Evolutionary conservation across 2,888 invertebrate species (phyloP), one percentile per base, ranked within the genome.

Genomic region (Clunio marinus): DNA sequence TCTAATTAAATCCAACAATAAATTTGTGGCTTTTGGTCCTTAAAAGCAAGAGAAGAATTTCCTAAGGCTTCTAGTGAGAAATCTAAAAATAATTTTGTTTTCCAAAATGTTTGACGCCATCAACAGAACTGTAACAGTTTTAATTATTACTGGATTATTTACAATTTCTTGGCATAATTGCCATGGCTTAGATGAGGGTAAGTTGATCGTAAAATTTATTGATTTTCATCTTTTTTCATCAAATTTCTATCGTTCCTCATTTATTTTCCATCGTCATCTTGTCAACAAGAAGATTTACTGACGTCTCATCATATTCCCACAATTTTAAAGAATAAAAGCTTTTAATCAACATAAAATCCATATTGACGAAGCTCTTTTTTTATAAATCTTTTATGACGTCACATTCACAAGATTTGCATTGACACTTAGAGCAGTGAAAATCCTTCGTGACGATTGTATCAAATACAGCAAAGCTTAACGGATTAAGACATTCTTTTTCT

Each of bases 381-480:
- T n/a, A n/a, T n/a, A n/a, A n/a, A n/a, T n/a, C n/a, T n/a, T 10
- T 41, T 10, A 41, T n/a, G 41, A 41, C 32, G 32, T 32, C 32
- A 32, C 32, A 32, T 7, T 5, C 41, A n/a, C 10, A 41, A n/a
- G n/a, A 10, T 41, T 41, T 41, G 4, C 7, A 41, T 10, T 15
- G n/a, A n/a, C n/a, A n/a, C n/a, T n/a, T n/a, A n/a, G n/a, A 41
- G 10, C n/a, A n/a, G 41, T 8, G 15, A 41, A 7, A 51, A 51
- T 51, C 51, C 20, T 51, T 46, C 63, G 63, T 63, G 63, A 62
- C 41, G 37, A 63, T 63, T 63, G 63, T 37, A 63, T 63, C 63
- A 63, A 46, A 37, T 45, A 45, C n/a, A 7, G 32, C 3, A 10
- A n/a, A 63, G 63, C 63, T 63, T 63, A 45, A 45, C 46, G 46